These are phyloP conservation scores for Drosophila pruinosa DNA, from an alignment of 1,140 invertebrate genomes.

Conservation along the genomic window DNA sequence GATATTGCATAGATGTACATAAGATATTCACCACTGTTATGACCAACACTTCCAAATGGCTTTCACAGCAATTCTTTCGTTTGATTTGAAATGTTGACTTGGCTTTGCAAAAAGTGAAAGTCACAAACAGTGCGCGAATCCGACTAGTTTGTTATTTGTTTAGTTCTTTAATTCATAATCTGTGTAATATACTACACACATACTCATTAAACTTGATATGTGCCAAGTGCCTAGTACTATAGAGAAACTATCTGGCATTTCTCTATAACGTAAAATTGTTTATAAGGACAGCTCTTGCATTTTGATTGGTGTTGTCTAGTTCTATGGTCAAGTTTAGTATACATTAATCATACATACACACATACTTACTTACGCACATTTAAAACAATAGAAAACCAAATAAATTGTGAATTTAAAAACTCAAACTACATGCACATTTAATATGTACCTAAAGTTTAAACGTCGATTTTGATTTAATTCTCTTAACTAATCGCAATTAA, in stretches of 20 bases:
- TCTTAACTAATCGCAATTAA: not conserved
- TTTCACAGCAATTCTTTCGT: not conserved
- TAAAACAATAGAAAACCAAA: not conserved
- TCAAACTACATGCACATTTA: not conserved
- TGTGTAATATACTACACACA: constrained; percentile 17
- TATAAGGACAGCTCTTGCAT: not conserved
- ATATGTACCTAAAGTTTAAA: no score
- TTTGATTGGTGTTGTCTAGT: constrained; percentile 1
- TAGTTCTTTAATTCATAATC: not conserved
- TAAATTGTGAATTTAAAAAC: not conserved
- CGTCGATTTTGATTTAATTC: constrained; percentile 1
- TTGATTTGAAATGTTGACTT: no score
- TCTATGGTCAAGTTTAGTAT: not conserved
- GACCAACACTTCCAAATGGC: not conserved
- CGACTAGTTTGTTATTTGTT: not conserved
- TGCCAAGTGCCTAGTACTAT: constrained; percentile 28
- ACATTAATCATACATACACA: not conserved
- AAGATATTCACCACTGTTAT: not conserved
- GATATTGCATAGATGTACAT: not conserved
- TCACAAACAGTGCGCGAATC: not conserved
- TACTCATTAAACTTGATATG: constrained; percentile 32
- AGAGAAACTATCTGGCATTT: not conserved
- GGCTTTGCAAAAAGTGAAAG: not conserved
- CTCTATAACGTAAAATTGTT: not conserved
- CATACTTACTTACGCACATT: not conserved